phyloP scores from a whole-genome alignment of 1,140 invertebrate genomes.

The Drosophila quadrilineata region DNA sequence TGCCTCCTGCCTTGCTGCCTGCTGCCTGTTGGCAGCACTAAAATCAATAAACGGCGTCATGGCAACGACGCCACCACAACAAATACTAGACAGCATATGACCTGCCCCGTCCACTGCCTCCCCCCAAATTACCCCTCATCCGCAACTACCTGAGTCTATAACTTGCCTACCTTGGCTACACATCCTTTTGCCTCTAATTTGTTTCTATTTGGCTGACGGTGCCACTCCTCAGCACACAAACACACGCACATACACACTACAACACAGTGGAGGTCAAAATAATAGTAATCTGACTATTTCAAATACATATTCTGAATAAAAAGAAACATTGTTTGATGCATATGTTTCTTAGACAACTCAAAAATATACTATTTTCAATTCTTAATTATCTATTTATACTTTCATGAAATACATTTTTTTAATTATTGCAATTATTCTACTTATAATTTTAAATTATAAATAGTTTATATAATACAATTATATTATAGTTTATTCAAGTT shows the following conservation, averaged over 20 bases:
- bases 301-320: no score
- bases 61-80: conserved; percentile 67
- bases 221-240: conserved; percentile 40
- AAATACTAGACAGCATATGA: conserved; percentile 60
- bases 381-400: no score
- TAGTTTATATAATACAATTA: no score
- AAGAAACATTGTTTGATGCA: no score
- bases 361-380: no score
- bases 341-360: no score
- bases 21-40: conserved; percentile 48
- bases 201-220: conserved; percentile 38
- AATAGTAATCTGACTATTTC: no score
- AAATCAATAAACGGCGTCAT: conserved; percentile 69
- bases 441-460: no score
- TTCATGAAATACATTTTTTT: no score
- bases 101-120: neutral
- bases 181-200: conserved; percentile 17
- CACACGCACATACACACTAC: neutral
- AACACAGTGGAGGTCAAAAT: neutral
- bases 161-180: neutral
- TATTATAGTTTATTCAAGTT: no score
- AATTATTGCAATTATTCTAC: no score
- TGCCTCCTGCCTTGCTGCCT: conserved; percentile 7
- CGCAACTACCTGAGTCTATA: no score
- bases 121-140: neutral